A percentile compares a stretch with the other conserved stretches of the same genome.
Conservation (phyloP, 2,888 invertebrate species). For the Hydroisotoma schaefferi region DNA sequence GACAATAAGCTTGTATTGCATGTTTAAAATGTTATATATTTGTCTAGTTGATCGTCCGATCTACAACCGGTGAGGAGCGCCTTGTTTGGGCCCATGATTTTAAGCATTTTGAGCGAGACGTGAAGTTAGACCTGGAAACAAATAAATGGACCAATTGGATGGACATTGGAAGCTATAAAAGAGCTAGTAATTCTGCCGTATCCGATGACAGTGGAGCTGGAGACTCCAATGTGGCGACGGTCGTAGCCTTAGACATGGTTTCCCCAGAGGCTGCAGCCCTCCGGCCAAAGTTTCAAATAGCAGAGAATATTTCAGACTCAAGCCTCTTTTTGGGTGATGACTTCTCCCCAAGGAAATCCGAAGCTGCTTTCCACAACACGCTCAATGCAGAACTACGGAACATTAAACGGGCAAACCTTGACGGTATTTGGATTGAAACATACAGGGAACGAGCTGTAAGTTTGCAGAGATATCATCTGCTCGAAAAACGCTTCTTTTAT, state of each 20-base stretch:
- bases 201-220: too few species aligned
- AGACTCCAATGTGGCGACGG: too few species aligned
- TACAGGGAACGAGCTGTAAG: constrained; percentile 20
- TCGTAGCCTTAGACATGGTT: too few species aligned
- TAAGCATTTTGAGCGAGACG: not conserved
- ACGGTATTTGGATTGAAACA: constrained; percentile 28
- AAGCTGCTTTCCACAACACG: constrained; percentile 1
- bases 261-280: not conserved
- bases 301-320: not conserved
- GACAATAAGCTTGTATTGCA: not conserved
- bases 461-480: too few species aligned
- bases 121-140: not conserved
- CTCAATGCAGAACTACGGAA: not conserved
- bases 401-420: constrained; percentile 4
- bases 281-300: not conserved
- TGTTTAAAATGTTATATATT: not conserved
- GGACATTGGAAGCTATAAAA: not conserved
- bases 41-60: constrained; percentile 15
- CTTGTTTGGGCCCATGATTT: constrained; percentile 10
- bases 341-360: not conserved
- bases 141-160: constrained; percentile 7
- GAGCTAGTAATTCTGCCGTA: too few species aligned
- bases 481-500: too few species aligned
- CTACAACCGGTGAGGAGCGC: constrained; percentile 1
- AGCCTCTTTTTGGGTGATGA: not conserved